These are phyloP conservation scores for Caenorhabditis sp. DNA, from an alignment of 2,888 invertebrate species.

Conservation along the genomic window DNA sequence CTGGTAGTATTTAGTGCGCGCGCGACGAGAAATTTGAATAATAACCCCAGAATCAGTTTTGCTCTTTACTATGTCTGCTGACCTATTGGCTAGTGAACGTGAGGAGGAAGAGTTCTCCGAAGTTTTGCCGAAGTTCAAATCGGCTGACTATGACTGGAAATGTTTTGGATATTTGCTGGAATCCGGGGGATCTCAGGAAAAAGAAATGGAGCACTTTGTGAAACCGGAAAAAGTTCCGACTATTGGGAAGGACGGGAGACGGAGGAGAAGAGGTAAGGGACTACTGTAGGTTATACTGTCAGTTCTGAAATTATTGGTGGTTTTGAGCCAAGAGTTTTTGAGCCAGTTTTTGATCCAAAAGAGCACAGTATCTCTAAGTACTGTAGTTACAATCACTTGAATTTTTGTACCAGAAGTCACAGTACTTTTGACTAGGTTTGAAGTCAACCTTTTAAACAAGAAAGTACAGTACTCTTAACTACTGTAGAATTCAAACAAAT, in stretches of 20 bases:
- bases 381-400: too few species aligned
- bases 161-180: conserved; percentile 44
- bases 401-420: too few species aligned
- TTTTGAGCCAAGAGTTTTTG: too few species aligned
- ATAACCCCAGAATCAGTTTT: too few species aligned
- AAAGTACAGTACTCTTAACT: background rate
- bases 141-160: conserved; percentile 45
- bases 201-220: conserved; percentile 1
- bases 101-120: conserved; percentile 15
- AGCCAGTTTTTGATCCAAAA: too few species aligned
- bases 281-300: too few species aligned
- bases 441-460: too few species aligned
- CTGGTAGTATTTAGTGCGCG: background rate
- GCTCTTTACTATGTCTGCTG: too few species aligned
- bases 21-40: background rate
- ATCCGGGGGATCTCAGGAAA: conserved; percentile 2
- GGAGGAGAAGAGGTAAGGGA: conserved; percentile 9
- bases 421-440: too few species aligned
- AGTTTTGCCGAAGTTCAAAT: conserved; percentile 37
- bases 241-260: conserved; percentile 17
- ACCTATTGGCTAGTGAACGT: conserved; percentile 1
- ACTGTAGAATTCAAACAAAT: background rate
- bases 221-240: background rate
- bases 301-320: too few species aligned
- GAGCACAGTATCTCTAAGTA: too few species aligned